Percentiles rank a stretch among this genome's conserved stretches.
phyloP scores from a whole-genome alignment of 2,113 vertebrate species.

The Elephantulus edwardii region DNA sequence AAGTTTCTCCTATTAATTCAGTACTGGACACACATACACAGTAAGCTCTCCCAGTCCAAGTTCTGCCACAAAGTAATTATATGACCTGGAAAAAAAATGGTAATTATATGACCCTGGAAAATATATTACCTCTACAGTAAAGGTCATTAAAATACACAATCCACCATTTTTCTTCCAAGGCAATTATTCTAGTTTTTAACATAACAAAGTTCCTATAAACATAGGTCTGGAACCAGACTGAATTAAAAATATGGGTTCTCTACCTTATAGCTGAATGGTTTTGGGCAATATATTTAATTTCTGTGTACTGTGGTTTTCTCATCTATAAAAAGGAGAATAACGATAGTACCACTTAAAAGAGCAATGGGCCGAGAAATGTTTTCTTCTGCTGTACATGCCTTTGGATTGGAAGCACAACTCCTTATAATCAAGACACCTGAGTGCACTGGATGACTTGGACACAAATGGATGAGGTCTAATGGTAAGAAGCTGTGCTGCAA shows the following conservation, averaged over 20 bases:
- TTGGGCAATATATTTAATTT: neutral
- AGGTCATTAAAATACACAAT: neutral
- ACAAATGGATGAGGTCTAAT: too few species aligned
- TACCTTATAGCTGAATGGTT: neutral
- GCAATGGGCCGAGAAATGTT: neutral
- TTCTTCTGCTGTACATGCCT: neutral
- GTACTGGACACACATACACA: neutral
- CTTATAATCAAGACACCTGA: too few species aligned
- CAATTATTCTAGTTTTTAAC: neutral
- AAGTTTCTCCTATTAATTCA: conserved; percentile 22
- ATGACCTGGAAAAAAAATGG: neutral
- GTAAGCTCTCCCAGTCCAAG: neutral
- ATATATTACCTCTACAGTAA: neutral
- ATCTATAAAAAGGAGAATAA: neutral
- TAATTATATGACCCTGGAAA: neutral
- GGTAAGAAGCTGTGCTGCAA: too few species aligned
- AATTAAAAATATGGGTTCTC: neutral
- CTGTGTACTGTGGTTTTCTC: neutral
- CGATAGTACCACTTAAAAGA: neutral
- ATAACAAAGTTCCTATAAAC: neutral
- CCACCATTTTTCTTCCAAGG: neutral
- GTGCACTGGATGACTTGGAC: too few species aligned
- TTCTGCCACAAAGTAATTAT: conserved; percentile 29
- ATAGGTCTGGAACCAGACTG: neutral
- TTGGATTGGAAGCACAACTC: too few species aligned